phyloP scores from a whole-genome alignment of 2,888 invertebrate species.

The Azorinus chamasolen region DNA sequence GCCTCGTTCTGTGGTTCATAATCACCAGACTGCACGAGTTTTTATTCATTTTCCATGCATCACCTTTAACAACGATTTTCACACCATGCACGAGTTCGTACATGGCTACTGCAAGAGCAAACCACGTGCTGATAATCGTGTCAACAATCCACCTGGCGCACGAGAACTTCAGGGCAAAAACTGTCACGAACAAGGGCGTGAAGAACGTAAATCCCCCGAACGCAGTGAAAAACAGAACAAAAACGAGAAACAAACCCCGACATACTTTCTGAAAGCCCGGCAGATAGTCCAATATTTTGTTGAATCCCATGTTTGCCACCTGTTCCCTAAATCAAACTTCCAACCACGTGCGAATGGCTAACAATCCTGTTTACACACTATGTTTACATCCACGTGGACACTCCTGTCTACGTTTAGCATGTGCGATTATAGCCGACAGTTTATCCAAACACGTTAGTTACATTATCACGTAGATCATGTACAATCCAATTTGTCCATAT shows the following conservation, averaged over 20 bases:
- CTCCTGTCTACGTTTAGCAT: too few relatives aligned
- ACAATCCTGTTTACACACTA: too few relatives aligned
- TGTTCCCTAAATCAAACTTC: too few relatives aligned
- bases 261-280: slow-evolving; percentile 32
- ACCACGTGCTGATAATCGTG: slow-evolving; percentile 52
- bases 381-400: too few relatives aligned
- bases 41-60: slow-evolving; percentile 89
- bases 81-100: slow-evolving; percentile 91
- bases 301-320: background rate
- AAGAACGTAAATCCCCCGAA: slow-evolving; percentile 44
- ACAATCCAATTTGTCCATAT: too few relatives aligned
- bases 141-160: slow-evolving; percentile 49
- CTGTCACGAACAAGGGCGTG: slow-evolving; percentile 43
- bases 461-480: too few relatives aligned
- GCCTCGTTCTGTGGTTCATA: slow-evolving; percentile 94
- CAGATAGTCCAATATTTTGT: slow-evolving; percentile 34
- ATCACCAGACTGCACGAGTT: slow-evolving; percentile 91
- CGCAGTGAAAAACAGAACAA: slow-evolving; percentile 34
- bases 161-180: slow-evolving; percentile 29
- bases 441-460: too few relatives aligned
- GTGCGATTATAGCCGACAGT: too few relatives aligned
- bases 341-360: too few relatives aligned
- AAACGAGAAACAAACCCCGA: slow-evolving; percentile 44
- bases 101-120: slow-evolving; percentile 88
- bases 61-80: slow-evolving; percentile 92